Evolutionary conservation across 2,888 invertebrate genomes (phyloP).

Genomic region (Megastigmus dorsalis): DNA sequence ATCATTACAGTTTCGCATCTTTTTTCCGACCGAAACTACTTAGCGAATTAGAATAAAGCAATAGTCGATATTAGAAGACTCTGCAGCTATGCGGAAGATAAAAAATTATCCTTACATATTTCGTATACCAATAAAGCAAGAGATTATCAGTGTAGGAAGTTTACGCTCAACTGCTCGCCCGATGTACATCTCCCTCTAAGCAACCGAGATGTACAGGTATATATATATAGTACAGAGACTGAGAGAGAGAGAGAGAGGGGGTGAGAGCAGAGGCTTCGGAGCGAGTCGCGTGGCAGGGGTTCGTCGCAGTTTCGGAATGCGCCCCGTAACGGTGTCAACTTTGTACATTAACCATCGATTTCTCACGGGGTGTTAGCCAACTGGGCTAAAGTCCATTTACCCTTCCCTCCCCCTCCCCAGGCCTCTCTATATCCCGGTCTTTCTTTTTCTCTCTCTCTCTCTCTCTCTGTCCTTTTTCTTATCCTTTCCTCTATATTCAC

Average conservation of each 20-base stretch:
- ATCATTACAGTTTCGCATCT: too few species aligned
- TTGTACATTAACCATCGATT: constrained; percentile 70
- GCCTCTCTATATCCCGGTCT: too few species aligned
- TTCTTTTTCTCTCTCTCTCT: too few species aligned
- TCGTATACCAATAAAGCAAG: too few species aligned
- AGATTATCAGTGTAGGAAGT: too few species aligned
- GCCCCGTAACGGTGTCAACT: constrained; percentile 64
- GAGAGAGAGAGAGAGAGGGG: background rate
- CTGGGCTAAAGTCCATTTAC: constrained; percentile 62
- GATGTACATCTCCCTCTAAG: background rate
- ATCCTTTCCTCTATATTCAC: too few species aligned
- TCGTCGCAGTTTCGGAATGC: constrained; percentile 36
- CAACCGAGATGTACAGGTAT: background rate
- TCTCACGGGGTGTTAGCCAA: constrained; percentile 59
- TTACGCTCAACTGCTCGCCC: background rate
- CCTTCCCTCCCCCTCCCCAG: constrained; percentile 4
- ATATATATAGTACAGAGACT: background rate
- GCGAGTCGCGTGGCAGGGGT: background rate
- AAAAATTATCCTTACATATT: too few species aligned
- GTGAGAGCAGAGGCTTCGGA: background rate
- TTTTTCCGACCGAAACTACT: too few species aligned
- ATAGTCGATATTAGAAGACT: too few species aligned
- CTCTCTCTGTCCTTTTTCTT: constrained; percentile 2
- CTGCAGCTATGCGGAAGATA: too few species aligned
- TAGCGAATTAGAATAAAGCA: too few species aligned